phyloP scores from a whole-genome alignment of 2,797 vertebrate species.

The Mormyrus proboscirostris region DNA sequence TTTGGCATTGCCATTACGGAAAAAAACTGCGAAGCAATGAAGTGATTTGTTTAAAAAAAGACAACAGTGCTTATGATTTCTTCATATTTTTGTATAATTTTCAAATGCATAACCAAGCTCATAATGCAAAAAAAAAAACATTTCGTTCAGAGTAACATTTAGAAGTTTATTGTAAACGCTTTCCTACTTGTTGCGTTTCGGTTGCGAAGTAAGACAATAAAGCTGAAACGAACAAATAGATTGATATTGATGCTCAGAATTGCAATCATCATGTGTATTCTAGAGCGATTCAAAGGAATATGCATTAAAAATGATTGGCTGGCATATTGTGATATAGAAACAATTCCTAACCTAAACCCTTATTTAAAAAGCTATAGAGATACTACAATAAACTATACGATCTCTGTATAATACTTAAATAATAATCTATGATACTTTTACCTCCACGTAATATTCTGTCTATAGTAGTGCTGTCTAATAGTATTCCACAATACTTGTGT shows the following conservation, averaged over 20 bases:
- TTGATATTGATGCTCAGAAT: background rate
- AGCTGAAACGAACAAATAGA: background rate
- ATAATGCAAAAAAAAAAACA: background rate
- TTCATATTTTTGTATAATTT: background rate
- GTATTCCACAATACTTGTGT: slow-evolving; percentile 4
- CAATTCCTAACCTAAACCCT: background rate
- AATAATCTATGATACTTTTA: background rate
- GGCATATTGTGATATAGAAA: background rate
- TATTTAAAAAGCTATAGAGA: background rate
- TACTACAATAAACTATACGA: background rate
- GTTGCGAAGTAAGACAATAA: background rate
- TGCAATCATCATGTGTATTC: background rate
- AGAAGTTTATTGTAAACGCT: background rate
- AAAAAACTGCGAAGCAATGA: background rate
- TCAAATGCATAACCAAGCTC: background rate
- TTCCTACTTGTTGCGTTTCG: background rate
- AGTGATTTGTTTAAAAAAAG: background rate
- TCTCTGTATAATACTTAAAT: background rate
- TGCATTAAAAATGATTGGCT: background rate
- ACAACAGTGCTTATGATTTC: background rate
- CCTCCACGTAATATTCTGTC: background rate
- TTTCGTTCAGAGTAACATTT: background rate
- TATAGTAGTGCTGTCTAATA: background rate
- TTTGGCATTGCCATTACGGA: background rate
- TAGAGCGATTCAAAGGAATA: background rate